Conservation (phyloP, 2,888 invertebrate species). For the Galerucella calmariensis region DNA sequence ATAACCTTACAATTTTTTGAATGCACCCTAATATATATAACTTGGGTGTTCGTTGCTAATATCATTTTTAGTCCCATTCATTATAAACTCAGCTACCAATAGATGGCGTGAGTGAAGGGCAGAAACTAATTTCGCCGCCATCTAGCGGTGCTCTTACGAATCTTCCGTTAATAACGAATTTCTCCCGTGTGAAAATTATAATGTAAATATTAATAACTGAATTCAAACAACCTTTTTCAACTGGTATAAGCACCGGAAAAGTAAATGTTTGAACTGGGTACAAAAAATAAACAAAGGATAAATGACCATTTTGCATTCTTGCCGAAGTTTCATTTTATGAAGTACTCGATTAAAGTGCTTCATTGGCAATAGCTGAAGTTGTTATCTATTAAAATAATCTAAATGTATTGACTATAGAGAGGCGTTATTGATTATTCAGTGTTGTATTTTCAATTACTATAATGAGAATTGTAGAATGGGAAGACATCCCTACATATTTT, state of each 20-base stretch:
- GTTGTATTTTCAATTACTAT: too few species aligned
- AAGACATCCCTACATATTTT: too few species aligned
- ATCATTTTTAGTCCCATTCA: neutral
- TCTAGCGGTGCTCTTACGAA: too few species aligned
- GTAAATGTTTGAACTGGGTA: too few species aligned
- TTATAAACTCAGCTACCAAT: neutral
- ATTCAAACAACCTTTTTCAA: neutral
- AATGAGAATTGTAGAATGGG: too few species aligned
- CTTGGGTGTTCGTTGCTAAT: constrained; percentile 25
- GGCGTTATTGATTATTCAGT: too few species aligned
- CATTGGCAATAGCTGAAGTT: neutral
- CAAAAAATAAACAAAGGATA: constrained; percentile 21
- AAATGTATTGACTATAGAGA: too few species aligned
- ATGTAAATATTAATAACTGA: neutral
- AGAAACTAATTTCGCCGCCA: too few species aligned
- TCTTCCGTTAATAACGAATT: too few species aligned
- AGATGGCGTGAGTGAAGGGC: too few species aligned
- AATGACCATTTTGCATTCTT: neutral
- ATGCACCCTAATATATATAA: constrained; percentile 29
- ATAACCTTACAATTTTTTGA: constrained; percentile 26
- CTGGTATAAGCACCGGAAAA: neutral
- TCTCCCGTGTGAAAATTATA: neutral
- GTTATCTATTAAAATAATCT: too few species aligned
- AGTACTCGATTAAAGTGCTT: neutral
- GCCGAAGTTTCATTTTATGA: too few species aligned